Conservation (phyloP, 2,888 invertebrate species). For the Zygaena filipendulae region DNA sequence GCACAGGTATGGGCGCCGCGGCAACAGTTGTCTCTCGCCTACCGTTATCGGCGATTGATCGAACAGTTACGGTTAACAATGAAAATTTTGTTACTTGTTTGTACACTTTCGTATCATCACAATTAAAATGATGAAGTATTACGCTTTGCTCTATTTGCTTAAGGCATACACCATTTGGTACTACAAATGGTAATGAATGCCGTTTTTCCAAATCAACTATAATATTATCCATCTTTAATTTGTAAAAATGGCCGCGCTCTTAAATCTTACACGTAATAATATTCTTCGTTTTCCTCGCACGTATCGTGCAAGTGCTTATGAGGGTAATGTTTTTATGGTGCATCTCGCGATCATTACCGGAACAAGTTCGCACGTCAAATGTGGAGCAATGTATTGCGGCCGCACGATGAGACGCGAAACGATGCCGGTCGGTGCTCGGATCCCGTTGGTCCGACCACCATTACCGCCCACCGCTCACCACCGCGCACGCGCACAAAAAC, state of each 20-base stretch:
- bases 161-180: too few relatives aligned
- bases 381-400: constrained; percentile 63
- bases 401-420: constrained; percentile 61
- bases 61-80: constrained; percentile 35
- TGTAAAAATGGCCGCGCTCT: too few relatives aligned
- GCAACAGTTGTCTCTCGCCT: constrained; percentile 24
- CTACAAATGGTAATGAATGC: too few relatives aligned
- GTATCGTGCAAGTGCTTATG: too few relatives aligned
- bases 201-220: too few relatives aligned
- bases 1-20: constrained; percentile 26
- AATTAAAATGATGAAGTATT: constrained; percentile 28
- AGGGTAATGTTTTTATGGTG: constrained; percentile 40
- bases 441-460: constrained; percentile 27
- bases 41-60: constrained; percentile 39
- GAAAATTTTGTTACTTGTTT: too few relatives aligned
- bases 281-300: too few relatives aligned
- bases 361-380: constrained; percentile 54
- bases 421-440: constrained; percentile 38
- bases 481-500: constrained; percentile 56
- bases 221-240: too few relatives aligned
- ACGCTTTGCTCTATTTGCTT: too few relatives aligned
- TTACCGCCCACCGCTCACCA: constrained; percentile 63
- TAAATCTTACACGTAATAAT: too few relatives aligned
- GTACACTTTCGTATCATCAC: constrained; percentile 31
- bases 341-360: constrained; percentile 44